Evolutionary conservation across 1,140 invertebrate species (phyloP).

Genomic region (Scaptomyza hsui): DNA sequence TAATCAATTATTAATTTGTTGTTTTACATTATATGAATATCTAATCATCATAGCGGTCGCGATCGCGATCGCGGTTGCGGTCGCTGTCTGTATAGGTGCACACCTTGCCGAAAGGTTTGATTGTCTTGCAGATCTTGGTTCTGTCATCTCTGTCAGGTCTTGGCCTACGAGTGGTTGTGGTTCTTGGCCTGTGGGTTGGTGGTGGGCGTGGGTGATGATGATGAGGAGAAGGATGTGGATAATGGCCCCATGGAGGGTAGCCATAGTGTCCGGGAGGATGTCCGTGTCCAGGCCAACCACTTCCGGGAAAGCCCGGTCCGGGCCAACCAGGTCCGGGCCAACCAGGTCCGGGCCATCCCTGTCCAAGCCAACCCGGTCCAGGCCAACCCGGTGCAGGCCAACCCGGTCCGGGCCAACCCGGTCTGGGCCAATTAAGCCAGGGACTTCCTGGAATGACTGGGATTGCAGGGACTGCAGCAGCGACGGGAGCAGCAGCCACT

Average conservation of each 20-base stretch:
- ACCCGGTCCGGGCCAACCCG: not conserved
- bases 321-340: not conserved
- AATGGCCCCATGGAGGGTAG: not conserved
- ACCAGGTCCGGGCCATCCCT: not conserved
- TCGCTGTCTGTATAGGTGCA: not conserved
- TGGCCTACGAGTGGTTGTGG: not conserved
- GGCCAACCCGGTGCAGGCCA: not conserved
- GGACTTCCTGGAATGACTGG: too few species aligned
- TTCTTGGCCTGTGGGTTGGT: not conserved
- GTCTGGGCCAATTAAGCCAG: too few species aligned
- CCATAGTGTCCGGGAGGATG: not conserved
- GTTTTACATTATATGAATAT: not conserved
- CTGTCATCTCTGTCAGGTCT: not conserved
- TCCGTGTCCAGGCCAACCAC: not conserved
- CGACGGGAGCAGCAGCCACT: too few species aligned
- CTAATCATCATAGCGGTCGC: too few species aligned
- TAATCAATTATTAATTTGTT: not conserved
- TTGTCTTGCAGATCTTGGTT: not conserved
- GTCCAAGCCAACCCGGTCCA: constrained; percentile 6
- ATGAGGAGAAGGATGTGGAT: not conserved
- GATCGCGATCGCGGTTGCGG: too few species aligned
- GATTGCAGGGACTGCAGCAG: too few species aligned
- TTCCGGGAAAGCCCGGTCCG: not conserved
- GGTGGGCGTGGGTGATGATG: not conserved
- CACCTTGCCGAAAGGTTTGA: constrained; percentile 6